A percentile compares a stretch with the other conserved stretches of the same genome.
Evolutionary conservation across 2,113 vertebrate species (phyloP).

Genomic region (Cervus canadensis): DNA sequence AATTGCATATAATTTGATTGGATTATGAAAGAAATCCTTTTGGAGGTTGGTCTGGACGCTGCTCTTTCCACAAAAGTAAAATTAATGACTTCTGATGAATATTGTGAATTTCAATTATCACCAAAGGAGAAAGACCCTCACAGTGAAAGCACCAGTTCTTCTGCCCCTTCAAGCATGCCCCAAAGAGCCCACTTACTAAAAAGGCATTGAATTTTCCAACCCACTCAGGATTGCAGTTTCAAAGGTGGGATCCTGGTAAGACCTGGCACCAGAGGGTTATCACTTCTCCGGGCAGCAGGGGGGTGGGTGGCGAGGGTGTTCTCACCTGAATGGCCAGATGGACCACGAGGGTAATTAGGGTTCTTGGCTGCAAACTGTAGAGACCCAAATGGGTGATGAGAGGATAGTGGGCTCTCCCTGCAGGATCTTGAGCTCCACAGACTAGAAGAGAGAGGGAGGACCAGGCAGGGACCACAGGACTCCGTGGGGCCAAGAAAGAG

Average conservation of each 20-base stretch:
- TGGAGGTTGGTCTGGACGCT: not conserved
- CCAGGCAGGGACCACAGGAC: not conserved
- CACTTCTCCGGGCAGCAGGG: rapidly evolving
- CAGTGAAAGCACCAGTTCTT: too few relatives aligned
- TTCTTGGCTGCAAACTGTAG: not conserved
- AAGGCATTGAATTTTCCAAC: not conserved
- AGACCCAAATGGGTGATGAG: rapidly evolving
- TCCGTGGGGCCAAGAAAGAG: not conserved
- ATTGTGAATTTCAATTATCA: not conserved
- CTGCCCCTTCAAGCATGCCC: not conserved
- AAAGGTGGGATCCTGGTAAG: not conserved
- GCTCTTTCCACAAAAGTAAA: not conserved
- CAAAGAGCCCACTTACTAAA: not conserved
- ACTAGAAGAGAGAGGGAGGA: not conserved
- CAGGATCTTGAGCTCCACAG: not conserved
- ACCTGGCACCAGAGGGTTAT: not conserved
- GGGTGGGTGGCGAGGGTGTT: rapidly evolving
- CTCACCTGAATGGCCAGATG: not conserved
- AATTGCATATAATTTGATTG: not conserved
- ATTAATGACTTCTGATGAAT: not conserved
- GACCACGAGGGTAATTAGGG: not conserved
- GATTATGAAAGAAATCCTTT: not conserved
- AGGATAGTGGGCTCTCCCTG: too few relatives aligned
- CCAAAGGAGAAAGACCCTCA: not conserved
- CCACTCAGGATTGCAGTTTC: not conserved